These are phyloP conservation scores for Lepidotrigona ventralis DNA, from an alignment of 1,140 invertebrate species.

Conservation along the genomic window DNA sequence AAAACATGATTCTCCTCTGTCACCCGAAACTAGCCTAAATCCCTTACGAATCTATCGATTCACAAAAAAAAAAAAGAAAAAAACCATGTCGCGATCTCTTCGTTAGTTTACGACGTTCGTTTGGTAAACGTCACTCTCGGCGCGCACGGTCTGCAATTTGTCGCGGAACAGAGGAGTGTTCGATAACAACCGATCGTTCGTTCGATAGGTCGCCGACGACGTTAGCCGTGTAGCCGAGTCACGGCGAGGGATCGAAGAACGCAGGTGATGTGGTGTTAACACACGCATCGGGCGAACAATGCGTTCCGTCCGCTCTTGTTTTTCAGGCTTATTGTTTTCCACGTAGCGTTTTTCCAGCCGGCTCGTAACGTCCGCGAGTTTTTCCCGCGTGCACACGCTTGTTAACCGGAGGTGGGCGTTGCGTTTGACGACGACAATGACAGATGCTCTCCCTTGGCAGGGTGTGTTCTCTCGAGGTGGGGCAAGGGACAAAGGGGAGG, in stretches of 20 bases:
- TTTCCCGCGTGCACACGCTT: background rate
- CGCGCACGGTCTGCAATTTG: background rate
- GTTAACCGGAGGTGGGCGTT: background rate
- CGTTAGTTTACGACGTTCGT: background rate
- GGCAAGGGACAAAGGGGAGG: background rate
- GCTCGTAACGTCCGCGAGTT: slow-evolving; percentile 19
- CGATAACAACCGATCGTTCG: background rate
- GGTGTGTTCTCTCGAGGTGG: background rate
- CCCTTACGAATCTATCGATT: background rate
- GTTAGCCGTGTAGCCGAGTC: background rate
- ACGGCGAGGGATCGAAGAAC: background rate
- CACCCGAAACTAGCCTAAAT: background rate
- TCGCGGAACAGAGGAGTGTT: background rate
- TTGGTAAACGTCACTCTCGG: background rate
- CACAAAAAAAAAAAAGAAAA: background rate
- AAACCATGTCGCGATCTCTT: background rate
- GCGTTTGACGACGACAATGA: background rate
- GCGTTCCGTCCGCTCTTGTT: background rate
- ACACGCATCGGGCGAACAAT: background rate
- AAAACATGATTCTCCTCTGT: too few species aligned
- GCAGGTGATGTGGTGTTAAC: background rate
- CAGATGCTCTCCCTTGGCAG: slow-evolving; percentile 20
- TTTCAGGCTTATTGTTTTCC: background rate
- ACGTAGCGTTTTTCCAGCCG: background rate
- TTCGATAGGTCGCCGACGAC: background rate